Evolutionary conservation across 2,797 vertebrate genomes (phyloP).

Genomic region (Hydrophis major): DNA sequence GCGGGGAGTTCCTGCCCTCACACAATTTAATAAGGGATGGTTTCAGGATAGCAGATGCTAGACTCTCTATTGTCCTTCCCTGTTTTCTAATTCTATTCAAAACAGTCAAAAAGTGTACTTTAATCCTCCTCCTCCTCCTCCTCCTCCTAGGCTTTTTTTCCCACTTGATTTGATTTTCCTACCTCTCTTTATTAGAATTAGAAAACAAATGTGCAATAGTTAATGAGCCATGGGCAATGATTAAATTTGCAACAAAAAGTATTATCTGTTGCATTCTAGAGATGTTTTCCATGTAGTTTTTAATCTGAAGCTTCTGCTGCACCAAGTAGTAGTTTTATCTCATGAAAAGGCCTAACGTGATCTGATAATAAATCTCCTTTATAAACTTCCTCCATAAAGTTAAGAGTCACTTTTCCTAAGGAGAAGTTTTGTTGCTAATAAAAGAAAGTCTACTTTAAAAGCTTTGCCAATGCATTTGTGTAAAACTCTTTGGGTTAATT

Average conservation of each 20-base stretch:
- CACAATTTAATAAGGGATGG: background rate
- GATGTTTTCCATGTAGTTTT: background rate
- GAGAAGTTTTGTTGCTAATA: conserved; percentile 14
- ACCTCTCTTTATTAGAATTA: background rate
- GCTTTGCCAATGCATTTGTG: conserved; percentile 38
- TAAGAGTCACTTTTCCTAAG: conserved; percentile 13
- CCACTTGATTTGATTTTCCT: background rate
- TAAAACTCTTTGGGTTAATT: conserved; percentile 37
- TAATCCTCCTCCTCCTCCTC: background rate
- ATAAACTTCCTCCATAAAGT: conserved; percentile 16
- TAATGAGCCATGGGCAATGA: background rate
- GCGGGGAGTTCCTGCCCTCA: background rate
- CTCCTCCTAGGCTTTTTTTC: background rate
- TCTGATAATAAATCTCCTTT: background rate
- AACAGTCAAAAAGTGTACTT: background rate
- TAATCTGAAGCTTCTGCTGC: background rate
- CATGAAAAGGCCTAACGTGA: background rate
- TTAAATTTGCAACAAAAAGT: background rate
- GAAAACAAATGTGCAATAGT: background rate
- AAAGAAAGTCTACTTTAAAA: conserved; percentile 22
- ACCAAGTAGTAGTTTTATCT: background rate
- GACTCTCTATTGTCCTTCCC: background rate
- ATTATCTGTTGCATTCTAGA: background rate
- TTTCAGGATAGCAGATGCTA: background rate
- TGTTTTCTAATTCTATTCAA: background rate